Evolutionary conservation across 2,113 vertebrate genomes (phyloP).

Genomic region (Tetrax tetrax): DNA sequence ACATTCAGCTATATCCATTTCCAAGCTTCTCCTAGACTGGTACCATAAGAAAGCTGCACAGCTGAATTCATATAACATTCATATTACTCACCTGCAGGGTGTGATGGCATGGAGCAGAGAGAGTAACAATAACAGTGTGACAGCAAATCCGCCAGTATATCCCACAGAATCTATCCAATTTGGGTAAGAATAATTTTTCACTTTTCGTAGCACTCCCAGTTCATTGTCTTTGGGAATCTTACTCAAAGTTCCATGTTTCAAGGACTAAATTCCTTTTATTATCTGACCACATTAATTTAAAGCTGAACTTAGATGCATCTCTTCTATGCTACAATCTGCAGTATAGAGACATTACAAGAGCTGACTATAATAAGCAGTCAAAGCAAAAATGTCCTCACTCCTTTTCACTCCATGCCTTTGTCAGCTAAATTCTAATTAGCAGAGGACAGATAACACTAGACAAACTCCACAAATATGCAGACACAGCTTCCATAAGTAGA

Average conservation of each 20-base stretch:
- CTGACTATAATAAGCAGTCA: neutral
- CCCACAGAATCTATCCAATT: neutral
- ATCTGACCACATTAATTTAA: neutral
- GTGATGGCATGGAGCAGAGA: neutral
- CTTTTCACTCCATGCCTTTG: constrained; percentile 33
- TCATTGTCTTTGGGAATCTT: neutral
- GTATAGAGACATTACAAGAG: neutral
- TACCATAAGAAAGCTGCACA: neutral
- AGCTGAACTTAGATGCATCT: neutral
- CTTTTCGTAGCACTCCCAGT: neutral
- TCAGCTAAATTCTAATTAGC: constrained; percentile 70
- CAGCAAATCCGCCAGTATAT: neutral
- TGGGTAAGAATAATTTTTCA: neutral
- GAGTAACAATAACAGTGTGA: neutral
- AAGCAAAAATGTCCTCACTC: neutral
- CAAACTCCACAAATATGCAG: constrained; percentile 54
- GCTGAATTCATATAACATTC: neutral
- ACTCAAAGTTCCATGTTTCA: neutral
- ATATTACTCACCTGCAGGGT: neutral
- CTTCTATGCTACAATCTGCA: neutral
- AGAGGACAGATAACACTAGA: constrained; percentile 49
- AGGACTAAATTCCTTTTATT: neutral
- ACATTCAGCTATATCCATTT: neutral
- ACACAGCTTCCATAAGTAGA: constrained; percentile 7
- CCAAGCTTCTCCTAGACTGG: neutral